A percentile compares a stretch with the other conserved stretches of the same genome.
These are phyloP conservation scores for Dasyprocta punctata DNA, from an alignment of 2,113 vertebrate genomes.

Conservation along the genomic window DNA sequence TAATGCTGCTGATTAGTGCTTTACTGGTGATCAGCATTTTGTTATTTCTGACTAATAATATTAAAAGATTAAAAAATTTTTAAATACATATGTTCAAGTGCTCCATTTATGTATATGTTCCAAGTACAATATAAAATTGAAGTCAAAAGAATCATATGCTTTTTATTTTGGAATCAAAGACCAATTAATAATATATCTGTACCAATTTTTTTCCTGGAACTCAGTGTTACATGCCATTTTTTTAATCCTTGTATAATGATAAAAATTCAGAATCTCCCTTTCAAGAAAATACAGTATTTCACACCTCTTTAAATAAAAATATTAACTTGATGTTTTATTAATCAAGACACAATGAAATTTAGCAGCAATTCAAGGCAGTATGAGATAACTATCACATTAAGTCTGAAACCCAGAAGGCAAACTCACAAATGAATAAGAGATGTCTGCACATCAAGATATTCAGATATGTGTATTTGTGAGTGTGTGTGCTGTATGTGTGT, in stretches of 20 bases:
- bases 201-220: neutral
- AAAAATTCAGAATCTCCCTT: neutral
- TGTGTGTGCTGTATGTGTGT: neutral
- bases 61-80: neutral
- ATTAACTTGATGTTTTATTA: neutral
- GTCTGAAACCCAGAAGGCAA: neutral
- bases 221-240: neutral
- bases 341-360: neutral
- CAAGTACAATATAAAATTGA: neutral
- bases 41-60: neutral
- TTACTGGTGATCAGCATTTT: neutral
- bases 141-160: neutral
- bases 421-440: neutral
- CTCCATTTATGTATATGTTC: neutral
- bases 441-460: neutral
- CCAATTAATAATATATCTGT: neutral
- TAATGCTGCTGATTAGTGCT: neutral
- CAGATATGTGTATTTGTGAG: neutral
- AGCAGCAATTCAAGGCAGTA: neutral
- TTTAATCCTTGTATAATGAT: slow-evolving; percentile 1
- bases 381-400: neutral
- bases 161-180: neutral
- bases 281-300: neutral
- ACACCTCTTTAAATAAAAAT: slow-evolving; percentile 9
- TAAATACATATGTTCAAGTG: neutral